Percentiles rank a stretch among this genome's conserved stretches.
phyloP scores from a whole-genome alignment of 2,797 vertebrate genomes.

The Gymnothorax javanicus region DNA sequence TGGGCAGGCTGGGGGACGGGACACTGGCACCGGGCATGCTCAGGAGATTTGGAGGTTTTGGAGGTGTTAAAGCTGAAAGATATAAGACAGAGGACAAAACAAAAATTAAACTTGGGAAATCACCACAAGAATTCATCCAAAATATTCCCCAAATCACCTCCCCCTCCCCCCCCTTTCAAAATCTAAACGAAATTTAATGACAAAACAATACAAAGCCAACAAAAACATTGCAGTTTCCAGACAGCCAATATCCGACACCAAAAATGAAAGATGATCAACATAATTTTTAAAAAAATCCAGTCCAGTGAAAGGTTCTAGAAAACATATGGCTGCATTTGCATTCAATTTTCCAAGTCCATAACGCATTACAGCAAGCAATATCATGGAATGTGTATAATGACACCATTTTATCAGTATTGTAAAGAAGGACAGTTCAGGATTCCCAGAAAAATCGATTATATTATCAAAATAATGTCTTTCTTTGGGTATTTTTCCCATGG shows the following conservation, averaged over 20 bases:
- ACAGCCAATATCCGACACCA: too few relatives aligned
- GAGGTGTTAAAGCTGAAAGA: slow-evolving; percentile 81
- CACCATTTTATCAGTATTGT: not conserved
- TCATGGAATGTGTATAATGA: not conserved
- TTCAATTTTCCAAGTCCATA: not conserved
- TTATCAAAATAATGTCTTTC: too few relatives aligned
- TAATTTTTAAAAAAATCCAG: too few relatives aligned
- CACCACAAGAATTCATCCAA: not conserved
- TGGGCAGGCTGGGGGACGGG: slow-evolving; percentile 79
- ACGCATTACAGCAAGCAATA: not conserved
- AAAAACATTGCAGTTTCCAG: too few relatives aligned
- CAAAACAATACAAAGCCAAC: too few relatives aligned
- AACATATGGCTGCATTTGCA: not conserved
- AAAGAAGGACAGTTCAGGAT: not conserved
- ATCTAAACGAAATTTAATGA: not conserved
- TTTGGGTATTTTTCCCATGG: too few relatives aligned
- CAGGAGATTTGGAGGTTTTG: slow-evolving; percentile 80
- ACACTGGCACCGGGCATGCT: slow-evolving; percentile 80
- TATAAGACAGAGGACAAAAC: slow-evolving; percentile 28
- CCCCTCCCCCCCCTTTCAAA: not conserved
- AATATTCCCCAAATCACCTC: not conserved
- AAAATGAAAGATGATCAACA: too few relatives aligned
- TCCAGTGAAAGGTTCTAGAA: not conserved
- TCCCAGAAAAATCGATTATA: too few relatives aligned
- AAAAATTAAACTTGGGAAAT: not conserved